Evolutionary conservation across 92 coral and sea anemone genomes (phyloP).

Genomic region (Porites rus): DNA sequence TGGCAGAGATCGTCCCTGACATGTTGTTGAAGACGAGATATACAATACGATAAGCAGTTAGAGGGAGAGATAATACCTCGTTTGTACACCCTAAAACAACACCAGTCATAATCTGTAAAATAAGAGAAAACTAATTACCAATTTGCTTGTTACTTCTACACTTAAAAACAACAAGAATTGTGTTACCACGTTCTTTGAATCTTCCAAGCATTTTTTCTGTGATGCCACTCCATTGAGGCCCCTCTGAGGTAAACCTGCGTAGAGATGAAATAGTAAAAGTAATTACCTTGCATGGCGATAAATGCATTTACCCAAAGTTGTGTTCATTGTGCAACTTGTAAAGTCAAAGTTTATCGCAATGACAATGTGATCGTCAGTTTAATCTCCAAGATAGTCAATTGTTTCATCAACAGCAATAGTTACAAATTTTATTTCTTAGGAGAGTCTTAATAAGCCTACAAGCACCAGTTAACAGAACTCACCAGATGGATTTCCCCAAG

Average conservation of each 20-base stretch:
- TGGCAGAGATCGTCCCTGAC: no score
- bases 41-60: not conserved
- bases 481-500: conserved; percentile 53
- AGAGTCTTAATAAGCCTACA: not conserved
- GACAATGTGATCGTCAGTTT: no score
- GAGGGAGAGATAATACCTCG: conserved; percentile 28
- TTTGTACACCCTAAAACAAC: conserved; percentile 63
- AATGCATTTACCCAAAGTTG: not conserved
- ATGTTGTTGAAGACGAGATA: no score
- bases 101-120: conserved; percentile 24
- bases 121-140: not conserved
- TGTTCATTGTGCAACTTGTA: no score
- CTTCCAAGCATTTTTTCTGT: conserved; percentile 37
- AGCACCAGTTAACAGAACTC: not conserved
- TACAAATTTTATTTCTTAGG: not conserved
- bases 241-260: conserved; percentile 2
- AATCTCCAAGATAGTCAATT: not conserved
- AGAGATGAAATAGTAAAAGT: not conserved
- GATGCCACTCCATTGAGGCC: conserved; percentile 24
- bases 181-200: not conserved
- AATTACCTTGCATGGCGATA: not conserved
- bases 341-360: no score
- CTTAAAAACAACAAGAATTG: no score
- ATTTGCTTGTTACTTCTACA: no score
- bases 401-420: not conserved